phyloP scores from a whole-genome alignment of 2,113 vertebrate species.

The Trogon surrucura region DNA sequence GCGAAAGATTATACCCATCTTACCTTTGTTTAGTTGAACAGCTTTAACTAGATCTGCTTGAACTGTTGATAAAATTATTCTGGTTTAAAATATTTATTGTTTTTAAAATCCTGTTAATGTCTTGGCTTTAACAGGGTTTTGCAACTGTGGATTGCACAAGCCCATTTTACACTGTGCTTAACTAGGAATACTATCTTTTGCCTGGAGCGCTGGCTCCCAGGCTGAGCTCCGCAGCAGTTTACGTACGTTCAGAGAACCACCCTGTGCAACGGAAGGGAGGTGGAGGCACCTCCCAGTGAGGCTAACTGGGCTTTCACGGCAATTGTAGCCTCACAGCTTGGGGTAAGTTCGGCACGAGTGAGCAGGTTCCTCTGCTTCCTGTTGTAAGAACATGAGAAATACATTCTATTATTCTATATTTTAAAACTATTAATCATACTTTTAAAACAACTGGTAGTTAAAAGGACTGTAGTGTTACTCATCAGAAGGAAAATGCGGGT shows the following conservation, averaged over 20 bases:
- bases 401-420: background rate
- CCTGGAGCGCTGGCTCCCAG: background rate
- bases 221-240: background rate
- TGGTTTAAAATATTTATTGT: background rate
- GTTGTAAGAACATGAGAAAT: background rate
- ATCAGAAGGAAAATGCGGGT: background rate
- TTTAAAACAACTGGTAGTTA: background rate
- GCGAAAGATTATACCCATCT: background rate
- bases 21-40: constrained; percentile 6
- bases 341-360: background rate
- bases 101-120: constrained; percentile 12
- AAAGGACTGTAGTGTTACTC: background rate
- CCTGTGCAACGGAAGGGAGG: background rate
- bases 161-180: background rate
- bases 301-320: background rate
- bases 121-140: constrained; percentile 5
- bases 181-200: background rate
- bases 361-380: background rate
- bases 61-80: constrained; percentile 8
- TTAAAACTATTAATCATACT: background rate
- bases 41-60: constrained; percentile 12
- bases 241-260: background rate
- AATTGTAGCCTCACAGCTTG: background rate
- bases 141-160: background rate
- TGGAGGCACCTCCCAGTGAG: background rate